Conservation (phyloP, 2,797 vertebrate genomes). For the Crenichthys baileyi region DNA sequence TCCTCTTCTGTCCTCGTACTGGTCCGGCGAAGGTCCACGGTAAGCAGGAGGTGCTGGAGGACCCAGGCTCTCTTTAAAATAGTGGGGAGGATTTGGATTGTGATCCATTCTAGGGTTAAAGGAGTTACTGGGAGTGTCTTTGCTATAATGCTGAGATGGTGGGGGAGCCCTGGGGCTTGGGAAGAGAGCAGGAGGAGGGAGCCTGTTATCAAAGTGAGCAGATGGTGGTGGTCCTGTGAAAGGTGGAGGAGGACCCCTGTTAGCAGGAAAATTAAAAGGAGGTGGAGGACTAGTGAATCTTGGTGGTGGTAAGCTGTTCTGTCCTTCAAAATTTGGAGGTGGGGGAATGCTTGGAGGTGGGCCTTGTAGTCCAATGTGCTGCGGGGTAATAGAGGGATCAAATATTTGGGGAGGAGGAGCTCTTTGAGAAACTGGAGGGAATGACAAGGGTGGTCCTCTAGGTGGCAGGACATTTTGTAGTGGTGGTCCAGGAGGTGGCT, state of each 20-base stretch:
- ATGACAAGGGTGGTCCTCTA: slow-evolving; percentile 76
- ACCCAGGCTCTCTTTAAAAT: slow-evolving; percentile 76
- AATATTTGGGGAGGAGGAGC: slow-evolving; percentile 87
- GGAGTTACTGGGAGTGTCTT: slow-evolving; percentile 66
- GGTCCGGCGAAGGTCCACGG: slow-evolving; percentile 80
- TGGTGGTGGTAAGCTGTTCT: slow-evolving; percentile 79
- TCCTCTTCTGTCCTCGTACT: slow-evolving; percentile 88
- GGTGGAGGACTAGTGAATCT: slow-evolving; percentile 86
- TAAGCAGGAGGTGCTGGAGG: slow-evolving; percentile 62
- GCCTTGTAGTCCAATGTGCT: slow-evolving; percentile 80
- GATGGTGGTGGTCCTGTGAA: slow-evolving; percentile 75
- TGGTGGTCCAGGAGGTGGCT: slow-evolving; percentile 69
- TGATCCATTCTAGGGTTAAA: slow-evolving; percentile 78
- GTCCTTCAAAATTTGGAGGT: slow-evolving; percentile 80
- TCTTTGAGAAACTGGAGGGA: slow-evolving; percentile 76
- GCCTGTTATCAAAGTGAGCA: slow-evolving; percentile 84
- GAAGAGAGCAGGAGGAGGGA: slow-evolving; percentile 84
- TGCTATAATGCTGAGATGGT: slow-evolving; percentile 81
- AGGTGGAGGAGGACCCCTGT: slow-evolving; percentile 84
- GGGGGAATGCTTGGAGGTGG: slow-evolving; percentile 78
- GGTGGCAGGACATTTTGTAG: slow-evolving; percentile 77
- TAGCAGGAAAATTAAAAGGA: slow-evolving; percentile 87
- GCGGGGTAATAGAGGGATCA: slow-evolving; percentile 78
- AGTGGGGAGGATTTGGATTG: slow-evolving; percentile 59
- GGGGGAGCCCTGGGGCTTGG: slow-evolving; percentile 84